Base-by-base conservation (phyloP, 2,888 invertebrate species). In the Euclidia mi region DNA sequence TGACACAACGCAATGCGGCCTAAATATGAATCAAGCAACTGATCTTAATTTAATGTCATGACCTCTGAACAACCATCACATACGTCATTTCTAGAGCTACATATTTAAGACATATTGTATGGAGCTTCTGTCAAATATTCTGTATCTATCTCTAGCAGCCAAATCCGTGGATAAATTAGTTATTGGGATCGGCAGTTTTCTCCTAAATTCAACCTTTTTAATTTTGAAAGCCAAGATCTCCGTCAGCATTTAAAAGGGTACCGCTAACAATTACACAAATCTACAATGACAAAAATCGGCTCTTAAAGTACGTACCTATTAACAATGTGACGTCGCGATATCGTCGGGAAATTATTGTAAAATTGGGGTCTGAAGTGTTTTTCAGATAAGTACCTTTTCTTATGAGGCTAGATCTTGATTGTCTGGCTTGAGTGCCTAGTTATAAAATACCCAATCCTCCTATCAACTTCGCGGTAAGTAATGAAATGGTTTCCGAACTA, bases 381-480 rank as follows among this genome's bases (percentile, higher is more conserved):
- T 41, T 48, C 15, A 56, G 48, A 56, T 49, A 63, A 43, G 18
- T 2, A 29, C 47, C 45, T 32, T 64, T 25, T n/a, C n/a, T 42
- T 34, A 11, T 10, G 42, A 18, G 47, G 14, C 53, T 40, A 48
- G 38, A 50, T 57, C 52, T 20, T 40, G 53, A 57, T 70, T 38
- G 15, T 35, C 4, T 17, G 34, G 34, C 57, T 70, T 52, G 20
- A 66, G 65, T 38, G 49, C 11, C 47, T 50, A 45, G 40, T 34
- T 34, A 63, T 14, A 32, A 18, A 69, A 50, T 65, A 53, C 58
- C 70, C 58, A 64, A 66, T 66, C 40, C 20, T 40, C 11, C 20
- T 40, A 25, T 20, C 41, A 45, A 53, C 35, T 53, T 53, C 52
- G 46, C 46, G 40, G 49, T 32, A 56, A 64, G 43, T 17, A 18